Evolutionary conservation across 2,113 vertebrate species (phyloP).

Genomic region (Nematolebias whitei): DNA sequence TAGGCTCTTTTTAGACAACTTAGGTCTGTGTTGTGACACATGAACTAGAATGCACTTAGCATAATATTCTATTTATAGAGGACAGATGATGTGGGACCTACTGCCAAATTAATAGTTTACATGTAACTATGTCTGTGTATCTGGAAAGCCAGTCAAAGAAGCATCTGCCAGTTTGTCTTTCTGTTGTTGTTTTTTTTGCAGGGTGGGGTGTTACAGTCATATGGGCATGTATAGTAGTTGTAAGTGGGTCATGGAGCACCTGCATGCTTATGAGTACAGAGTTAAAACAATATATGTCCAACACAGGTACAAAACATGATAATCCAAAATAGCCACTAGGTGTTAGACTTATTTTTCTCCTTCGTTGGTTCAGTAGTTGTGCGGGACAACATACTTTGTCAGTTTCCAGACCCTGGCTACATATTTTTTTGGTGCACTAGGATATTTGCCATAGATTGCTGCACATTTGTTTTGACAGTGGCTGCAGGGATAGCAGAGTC

Average conservation of each 20-base stretch:
- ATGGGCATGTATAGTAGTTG: conserved; percentile 28
- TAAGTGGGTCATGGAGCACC: conserved; percentile 67
- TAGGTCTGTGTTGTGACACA: neutral
- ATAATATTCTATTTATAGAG: conserved; percentile 58
- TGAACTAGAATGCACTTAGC: neutral
- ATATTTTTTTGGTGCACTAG: conserved; percentile 3
- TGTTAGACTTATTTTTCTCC: neutral
- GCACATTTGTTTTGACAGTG: conserved; percentile 45
- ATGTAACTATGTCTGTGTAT: conserved; percentile 31
- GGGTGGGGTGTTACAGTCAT: conserved; percentile 14
- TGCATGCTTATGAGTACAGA: conserved; percentile 50
- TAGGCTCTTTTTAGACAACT: conserved; percentile 4
- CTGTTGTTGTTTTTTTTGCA: conserved; percentile 7
- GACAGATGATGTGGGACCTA: conserved; percentile 19
- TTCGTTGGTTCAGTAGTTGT: conserved; percentile 4
- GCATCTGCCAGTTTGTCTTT: conserved; percentile 24
- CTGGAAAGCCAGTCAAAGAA: conserved; percentile 14
- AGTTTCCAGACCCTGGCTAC: conserved; percentile 9
- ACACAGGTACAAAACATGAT: conserved; percentile 21
- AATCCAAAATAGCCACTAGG: conserved; percentile 43
- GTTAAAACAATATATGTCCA: conserved; percentile 40
- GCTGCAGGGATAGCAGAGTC: conserved; percentile 32
- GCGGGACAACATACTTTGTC: conserved; percentile 15
- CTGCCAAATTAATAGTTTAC: conserved; percentile 20
- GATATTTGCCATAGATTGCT: conserved; percentile 32